phyloP scores from a whole-genome alignment of 2,888 invertebrate species.

The Chirona hameri region DNA sequence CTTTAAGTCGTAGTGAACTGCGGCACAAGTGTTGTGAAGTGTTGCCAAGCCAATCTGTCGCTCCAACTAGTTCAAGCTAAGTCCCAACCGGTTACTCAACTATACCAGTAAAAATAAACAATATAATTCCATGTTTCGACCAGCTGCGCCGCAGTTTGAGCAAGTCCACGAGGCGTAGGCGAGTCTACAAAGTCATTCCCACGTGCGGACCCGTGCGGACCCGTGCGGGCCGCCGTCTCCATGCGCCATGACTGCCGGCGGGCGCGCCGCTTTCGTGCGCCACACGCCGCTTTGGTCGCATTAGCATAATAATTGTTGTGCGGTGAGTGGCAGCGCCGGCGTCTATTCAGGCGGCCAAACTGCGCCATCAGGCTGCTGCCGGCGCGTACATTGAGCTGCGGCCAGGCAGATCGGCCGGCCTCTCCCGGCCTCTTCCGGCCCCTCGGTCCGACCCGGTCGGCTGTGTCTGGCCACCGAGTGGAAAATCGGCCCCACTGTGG shows the following conservation, averaged over 20 bases:
- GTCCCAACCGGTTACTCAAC: no score
- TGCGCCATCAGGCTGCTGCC: not conserved
- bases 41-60: no score
- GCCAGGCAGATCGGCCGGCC: not conserved
- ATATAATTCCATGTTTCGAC: no score
- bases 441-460: not conserved
- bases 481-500: not conserved
- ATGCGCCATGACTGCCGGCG: conserved; percentile 47
- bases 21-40: no score
- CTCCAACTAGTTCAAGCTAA: no score
- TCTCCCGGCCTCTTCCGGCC: not conserved
- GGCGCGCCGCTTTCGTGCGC: conserved; percentile 41
- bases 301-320: not conserved
- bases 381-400: not conserved
- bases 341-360: not conserved
- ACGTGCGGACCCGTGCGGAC: not conserved
- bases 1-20: no score
- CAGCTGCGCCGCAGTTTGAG: no score
- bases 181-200: no score
- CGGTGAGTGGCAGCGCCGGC: not conserved
- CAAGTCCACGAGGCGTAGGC: no score
- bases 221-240: no score
- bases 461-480: not conserved
- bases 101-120: no score
- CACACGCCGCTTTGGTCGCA: not conserved